Conservation (phyloP, 2,888 invertebrate genomes). For the Allacma fusca region DNA sequence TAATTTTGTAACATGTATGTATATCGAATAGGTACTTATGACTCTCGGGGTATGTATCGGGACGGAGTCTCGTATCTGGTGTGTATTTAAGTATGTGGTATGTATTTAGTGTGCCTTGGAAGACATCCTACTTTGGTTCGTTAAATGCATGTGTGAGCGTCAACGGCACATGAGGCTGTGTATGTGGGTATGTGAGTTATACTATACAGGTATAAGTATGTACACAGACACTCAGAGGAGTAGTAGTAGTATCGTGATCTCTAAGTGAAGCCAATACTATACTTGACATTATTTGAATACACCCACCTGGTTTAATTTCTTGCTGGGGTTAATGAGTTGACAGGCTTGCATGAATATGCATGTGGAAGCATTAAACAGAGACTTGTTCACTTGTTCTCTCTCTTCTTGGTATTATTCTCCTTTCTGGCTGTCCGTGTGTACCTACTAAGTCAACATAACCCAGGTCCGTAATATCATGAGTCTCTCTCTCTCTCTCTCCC, state of each 20-base stretch:
- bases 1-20: too few species aligned
- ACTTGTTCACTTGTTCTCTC: slow-evolving; percentile 37
- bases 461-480: slow-evolving; percentile 1
- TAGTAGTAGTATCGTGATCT: slow-evolving; percentile 30
- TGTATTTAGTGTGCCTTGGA: too few species aligned
- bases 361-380: slow-evolving; percentile 33
- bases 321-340: slow-evolving; percentile 60
- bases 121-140: too few species aligned
- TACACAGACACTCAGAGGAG: background rate
- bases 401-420: slow-evolving; percentile 27
- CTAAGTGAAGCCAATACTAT: slow-evolving; percentile 41
- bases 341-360: slow-evolving; percentile 52
- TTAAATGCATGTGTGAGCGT: slow-evolving; percentile 5
- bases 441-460: slow-evolving; percentile 4
- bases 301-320: slow-evolving; percentile 61
- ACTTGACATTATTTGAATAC: slow-evolving; percentile 55
- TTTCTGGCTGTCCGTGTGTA: background rate
- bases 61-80: too few species aligned
- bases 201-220: background rate
- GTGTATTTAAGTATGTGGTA: too few species aligned
- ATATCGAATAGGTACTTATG: too few species aligned
- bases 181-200: background rate
- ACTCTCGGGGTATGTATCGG: too few species aligned
- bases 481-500: background rate
- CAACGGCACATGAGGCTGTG: background rate